Base-by-base conservation (phyloP, 1,140 invertebrate species). In the Dysdera silvatica region DNA sequence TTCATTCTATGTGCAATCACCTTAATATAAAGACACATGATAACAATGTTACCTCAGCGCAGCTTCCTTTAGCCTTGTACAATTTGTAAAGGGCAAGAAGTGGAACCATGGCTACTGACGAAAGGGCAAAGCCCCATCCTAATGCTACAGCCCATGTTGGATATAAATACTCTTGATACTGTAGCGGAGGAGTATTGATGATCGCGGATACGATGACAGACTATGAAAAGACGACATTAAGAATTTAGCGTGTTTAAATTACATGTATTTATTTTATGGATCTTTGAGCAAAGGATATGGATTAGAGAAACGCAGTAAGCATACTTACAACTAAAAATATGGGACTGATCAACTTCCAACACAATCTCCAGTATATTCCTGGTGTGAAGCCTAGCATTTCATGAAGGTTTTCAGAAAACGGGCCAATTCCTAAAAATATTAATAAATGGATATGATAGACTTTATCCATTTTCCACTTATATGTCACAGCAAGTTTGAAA, bases 51-150 rank as follows among this genome's bases (percentile, higher is more conserved):
- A 68, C 67, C 20, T 68, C 59, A 0, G 48, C 24, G 28, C 58
- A 61, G 10, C 58, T 41, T n/a, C 67, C 67, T 20, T 32, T 26
- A 14, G 67, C 67, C 18, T 54, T 61, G n/a, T 24, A 66, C 3
- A 68, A 41, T 43, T 66, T 62, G 24, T 54, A 63, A 29, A 55
- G 49, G n/a, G 69, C 68, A 4, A 67, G 57, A 1, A 80, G 23
- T 1, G 85, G 85, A 68, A 87, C 85, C 82, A 87, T 85, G 31
- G 85, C 76, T 16, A 87, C 85, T 10, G 86, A 86, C 32, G 84
- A 85, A 41, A 85, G 77, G 12, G 85, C 84, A 23, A 89, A 77
- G 4, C 79, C 75, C 85, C 85, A 87, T 41, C 87, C 87, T 5
- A 87, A 72, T 54, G 81, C 80, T 70, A 84, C 84, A 1, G 85